phyloP scores from a whole-genome alignment of 2,113 vertebrate species.

The Proterorhinus semilunaris region DNA sequence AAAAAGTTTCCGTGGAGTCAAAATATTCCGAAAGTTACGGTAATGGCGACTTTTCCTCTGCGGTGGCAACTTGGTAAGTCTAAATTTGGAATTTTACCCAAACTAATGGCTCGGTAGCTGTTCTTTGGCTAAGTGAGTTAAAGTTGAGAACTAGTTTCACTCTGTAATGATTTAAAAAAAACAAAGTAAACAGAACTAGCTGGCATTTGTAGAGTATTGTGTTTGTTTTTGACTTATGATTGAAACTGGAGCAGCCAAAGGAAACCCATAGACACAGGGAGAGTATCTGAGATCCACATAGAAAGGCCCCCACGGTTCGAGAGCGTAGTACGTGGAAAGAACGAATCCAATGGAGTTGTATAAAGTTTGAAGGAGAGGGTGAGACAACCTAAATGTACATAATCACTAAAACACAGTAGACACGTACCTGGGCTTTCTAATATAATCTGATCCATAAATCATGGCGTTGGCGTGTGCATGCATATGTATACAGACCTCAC shows the following conservation, averaged over 20 bases:
- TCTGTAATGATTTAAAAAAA: neutral
- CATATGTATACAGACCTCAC: slow-evolving; percentile 12
- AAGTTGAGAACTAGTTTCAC: neutral
- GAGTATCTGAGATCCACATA: too few species aligned
- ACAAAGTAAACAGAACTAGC: too few species aligned
- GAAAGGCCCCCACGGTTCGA: too few species aligned
- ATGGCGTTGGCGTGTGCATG: neutral
- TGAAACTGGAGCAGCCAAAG: too few species aligned
- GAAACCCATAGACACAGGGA: too few species aligned
- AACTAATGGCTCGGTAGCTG: neutral
- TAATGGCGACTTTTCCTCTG: slow-evolving; percentile 8
- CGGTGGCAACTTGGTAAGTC: neutral
- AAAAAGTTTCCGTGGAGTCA: neutral
- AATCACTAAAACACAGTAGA: neutral
- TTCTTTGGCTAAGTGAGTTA: neutral
- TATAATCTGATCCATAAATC: neutral
- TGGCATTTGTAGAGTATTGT: too few species aligned
- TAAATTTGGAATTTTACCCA: neutral
- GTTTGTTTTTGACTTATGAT: too few species aligned
- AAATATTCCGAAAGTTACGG: slow-evolving; percentile 4
- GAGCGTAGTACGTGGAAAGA: too few species aligned
- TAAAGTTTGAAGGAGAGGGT: too few species aligned
- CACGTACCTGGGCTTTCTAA: neutral
- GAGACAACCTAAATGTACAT: too few species aligned
- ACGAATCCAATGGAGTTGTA: too few species aligned